Evolutionary conservation across 2,888 invertebrate species (phyloP), one percentile per base, ranked within the genome.

Genomic region (Oegoconia quadripuncta): DNA sequence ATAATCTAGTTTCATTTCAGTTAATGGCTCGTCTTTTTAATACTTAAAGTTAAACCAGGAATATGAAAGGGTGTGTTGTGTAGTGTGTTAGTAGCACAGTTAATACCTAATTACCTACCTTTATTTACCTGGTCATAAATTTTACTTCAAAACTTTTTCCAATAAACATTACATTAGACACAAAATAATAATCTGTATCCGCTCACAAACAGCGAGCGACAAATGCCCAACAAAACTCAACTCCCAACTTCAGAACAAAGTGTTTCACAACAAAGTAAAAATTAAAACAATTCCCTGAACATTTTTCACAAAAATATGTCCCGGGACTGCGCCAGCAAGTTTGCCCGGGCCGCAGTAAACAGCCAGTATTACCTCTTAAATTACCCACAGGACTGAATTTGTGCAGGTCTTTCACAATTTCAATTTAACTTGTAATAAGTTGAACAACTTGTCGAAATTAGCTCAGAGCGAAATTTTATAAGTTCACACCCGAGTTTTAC

Each of bases 361-460:
- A 49, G 38, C 29, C 37, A 50, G 49, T 52, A 55, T 61, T 60
- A 43, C 41, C 46, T 55, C 44, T 56, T 44, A 58, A 66, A 64
- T 59, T 55, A 51, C 48, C 50, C 50, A 43, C 53, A 43, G 14
- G 6, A 16, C 7, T 48, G 52, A 54, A 58, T 62, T 63, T 59
- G 58, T 53, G 54, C 52, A 59, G 63, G 56, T 64, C 64, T 62
- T 68, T 60, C 57, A 55, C 59, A 73, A 69, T 79, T 80, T 77
- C 76, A 80, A 81, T 81, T 79, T 80, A 80, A 79, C 75, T 80
- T 79, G 70, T 68, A 75, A 74, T 74, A 75, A 80, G 65, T 73
- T 74, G 59, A 41, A 50, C 54, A 74, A 76, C 58, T 75, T 64
- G 65, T 64, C 58, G 61, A 72, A 78, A 77, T 77, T 75, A 75